These are phyloP conservation scores for Microtus montanus DNA, from an alignment of 2,113 vertebrate species.

Conservation along the genomic window DNA sequence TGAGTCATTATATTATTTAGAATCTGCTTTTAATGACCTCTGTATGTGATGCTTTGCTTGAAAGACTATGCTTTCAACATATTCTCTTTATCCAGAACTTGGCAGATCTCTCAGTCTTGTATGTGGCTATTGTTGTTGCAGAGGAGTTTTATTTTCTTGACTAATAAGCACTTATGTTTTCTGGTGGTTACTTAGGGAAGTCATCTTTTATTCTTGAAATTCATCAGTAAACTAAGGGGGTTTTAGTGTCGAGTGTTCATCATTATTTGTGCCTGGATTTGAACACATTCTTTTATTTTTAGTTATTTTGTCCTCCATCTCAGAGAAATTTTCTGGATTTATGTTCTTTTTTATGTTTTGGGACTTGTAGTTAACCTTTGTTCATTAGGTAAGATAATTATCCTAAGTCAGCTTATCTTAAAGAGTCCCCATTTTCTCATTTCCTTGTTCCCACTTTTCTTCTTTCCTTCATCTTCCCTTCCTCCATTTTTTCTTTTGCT, in stretches of 20 bases:
- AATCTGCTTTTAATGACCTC: background rate
- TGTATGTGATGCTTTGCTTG: background rate
- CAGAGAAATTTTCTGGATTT: slow-evolving; percentile 27
- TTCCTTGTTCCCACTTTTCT: fast-evolving
- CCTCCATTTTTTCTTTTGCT: background rate
- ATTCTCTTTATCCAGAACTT: background rate
- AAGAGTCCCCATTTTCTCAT: background rate
- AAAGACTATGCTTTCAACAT: background rate
- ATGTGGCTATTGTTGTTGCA: background rate
- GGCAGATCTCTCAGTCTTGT: background rate
- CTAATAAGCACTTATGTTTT: background rate
- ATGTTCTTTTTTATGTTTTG: slow-evolving; percentile 3
- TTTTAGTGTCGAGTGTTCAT: background rate
- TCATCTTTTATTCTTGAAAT: background rate
- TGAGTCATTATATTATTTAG: background rate
- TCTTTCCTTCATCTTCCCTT: background rate
- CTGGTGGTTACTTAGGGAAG: background rate
- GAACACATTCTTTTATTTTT: background rate
- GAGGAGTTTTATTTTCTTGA: background rate
- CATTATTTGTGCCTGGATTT: slow-evolving; percentile 11
- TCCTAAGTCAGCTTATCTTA: background rate
- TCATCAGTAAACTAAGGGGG: background rate
- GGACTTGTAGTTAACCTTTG: background rate
- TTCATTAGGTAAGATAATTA: background rate
- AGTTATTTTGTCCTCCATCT: background rate